Percentiles rank a stretch among this genome's conserved stretches.
Conservation (phyloP, 2,113 vertebrate genomes). For the Lucifuga dentata region DNA sequence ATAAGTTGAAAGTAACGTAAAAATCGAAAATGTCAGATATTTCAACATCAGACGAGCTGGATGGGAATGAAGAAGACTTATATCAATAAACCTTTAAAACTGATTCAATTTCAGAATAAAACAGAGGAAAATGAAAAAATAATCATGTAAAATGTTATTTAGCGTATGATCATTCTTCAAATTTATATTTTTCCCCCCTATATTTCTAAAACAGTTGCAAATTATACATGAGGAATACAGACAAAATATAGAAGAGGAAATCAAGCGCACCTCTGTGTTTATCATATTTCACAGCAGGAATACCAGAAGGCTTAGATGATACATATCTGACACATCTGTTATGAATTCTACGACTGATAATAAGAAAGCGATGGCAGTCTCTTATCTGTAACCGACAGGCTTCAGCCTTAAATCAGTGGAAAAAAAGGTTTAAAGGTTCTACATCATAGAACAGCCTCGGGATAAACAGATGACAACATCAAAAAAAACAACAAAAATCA, state of each 20-base stretch:
- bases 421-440: constrained; percentile 40
- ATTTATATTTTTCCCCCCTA: no score
- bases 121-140: no score
- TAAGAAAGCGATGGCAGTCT: constrained; percentile 41
- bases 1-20: no score
- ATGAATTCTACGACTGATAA: constrained; percentile 6
- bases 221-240: background rate
- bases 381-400: constrained; percentile 18
- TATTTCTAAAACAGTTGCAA: no score
- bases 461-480: constrained; percentile 51
- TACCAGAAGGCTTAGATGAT: background rate
- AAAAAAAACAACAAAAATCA: constrained; percentile 33
- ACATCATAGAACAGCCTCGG: constrained; percentile 37
- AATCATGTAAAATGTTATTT: no score
- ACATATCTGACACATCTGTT: constrained; percentile 14
- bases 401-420: constrained; percentile 46
- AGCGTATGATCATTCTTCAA: no score
- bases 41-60: no score
- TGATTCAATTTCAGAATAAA: no score
- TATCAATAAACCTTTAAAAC: no score
- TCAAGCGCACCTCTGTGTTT: constrained; percentile 4
- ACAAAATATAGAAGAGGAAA: background rate
- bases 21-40: no score
- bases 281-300: background rate
- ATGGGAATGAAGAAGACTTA: no score